These are phyloP conservation scores for Pachypsylla venusta DNA, from an alignment of 1,140 invertebrate species.

Conservation along the genomic window DNA sequence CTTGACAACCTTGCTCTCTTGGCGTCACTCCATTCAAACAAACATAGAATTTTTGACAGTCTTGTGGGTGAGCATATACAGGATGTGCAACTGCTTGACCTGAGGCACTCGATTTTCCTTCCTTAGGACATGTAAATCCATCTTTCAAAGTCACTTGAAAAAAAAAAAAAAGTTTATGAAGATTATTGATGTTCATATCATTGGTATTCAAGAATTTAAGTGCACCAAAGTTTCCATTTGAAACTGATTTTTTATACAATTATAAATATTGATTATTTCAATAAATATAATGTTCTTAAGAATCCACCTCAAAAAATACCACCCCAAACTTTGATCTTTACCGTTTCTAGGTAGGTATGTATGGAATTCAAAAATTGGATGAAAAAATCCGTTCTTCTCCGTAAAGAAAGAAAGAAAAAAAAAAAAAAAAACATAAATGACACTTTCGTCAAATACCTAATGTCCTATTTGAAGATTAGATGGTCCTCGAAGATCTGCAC, in stretches of 20 bases:
- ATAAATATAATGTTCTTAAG: background rate
- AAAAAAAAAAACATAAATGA: too few species aligned
- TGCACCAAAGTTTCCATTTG: background rate
- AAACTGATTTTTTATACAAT: background rate
- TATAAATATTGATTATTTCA: background rate
- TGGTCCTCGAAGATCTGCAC: too few species aligned
- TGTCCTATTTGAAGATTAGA: too few species aligned
- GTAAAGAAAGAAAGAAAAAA: too few species aligned
- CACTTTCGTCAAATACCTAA: too few species aligned
- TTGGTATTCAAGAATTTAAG: background rate
- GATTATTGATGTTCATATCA: background rate
- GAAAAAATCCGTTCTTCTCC: too few species aligned
- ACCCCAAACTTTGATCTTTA: background rate
- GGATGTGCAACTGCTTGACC: conserved; percentile 65
- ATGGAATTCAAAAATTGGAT: too few species aligned
- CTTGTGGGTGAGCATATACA: conserved; percentile 68
- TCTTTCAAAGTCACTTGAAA: conserved; percentile 44
- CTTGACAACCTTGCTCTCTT: conserved; percentile 65
- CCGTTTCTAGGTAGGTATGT: too few species aligned
- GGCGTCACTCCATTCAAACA: conserved; percentile 74
- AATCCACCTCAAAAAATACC: background rate
- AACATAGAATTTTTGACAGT: conserved; percentile 80
- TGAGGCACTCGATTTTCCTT: conserved; percentile 41
- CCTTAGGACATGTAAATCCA: conserved; percentile 67
- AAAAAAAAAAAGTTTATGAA: background rate